Evolutionary conservation across 2,888 invertebrate species (phyloP).

Genomic region (Drosophila planitibia): DNA sequence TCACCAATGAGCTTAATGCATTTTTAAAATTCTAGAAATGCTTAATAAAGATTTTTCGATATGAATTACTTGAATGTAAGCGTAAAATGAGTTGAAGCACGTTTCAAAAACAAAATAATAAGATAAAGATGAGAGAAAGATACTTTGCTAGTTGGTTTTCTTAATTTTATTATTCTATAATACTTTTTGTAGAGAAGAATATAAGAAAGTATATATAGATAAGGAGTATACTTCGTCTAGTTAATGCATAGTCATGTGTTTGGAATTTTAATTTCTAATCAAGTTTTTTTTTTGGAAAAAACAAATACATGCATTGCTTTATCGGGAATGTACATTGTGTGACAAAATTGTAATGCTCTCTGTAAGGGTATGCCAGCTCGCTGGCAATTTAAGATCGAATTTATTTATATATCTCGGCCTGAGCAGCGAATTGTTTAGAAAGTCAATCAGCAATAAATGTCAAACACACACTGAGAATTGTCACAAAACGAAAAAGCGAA

Average conservation of each 20-base stretch:
- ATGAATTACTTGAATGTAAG: neutral
- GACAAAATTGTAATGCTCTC: neutral
- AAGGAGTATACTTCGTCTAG: neutral
- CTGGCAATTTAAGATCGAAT: constrained; percentile 22
- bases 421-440: constrained; percentile 60
- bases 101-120: neutral
- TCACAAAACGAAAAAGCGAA: constrained; percentile 53
- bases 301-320: neutral
- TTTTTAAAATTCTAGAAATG: neutral
- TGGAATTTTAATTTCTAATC: neutral
- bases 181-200: neutral
- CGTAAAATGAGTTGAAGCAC: neutral
- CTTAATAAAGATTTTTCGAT: neutral
- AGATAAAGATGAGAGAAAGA: neutral
- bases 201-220: neutral
- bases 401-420: constrained; percentile 33
- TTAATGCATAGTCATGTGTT: neutral
- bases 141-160: neutral
- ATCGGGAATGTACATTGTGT: neutral
- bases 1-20: neutral
- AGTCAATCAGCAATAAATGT: constrained; percentile 60
- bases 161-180: neutral
- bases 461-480: constrained; percentile 45
- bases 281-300: neutral
- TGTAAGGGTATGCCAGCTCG: constrained; percentile 2